phyloP scores from a whole-genome alignment of 1,140 invertebrate species.

The Lasioglossum albipes region DNA sequence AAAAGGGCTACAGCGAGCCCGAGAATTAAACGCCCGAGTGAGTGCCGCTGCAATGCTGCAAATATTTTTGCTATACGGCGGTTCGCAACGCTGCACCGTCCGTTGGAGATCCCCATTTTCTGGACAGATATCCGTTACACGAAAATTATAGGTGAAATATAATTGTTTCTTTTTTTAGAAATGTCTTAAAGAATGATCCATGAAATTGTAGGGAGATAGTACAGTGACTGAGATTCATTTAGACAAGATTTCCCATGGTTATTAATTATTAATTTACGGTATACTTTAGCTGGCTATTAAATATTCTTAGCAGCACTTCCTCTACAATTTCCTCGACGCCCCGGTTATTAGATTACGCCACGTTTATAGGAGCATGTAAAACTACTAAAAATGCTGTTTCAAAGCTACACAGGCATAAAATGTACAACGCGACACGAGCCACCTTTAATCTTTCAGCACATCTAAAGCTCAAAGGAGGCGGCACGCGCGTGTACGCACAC shows the following conservation, averaged over 20 bases:
- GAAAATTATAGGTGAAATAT: too few relatives aligned
- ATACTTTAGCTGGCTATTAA: too few relatives aligned
- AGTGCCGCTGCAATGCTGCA: background rate
- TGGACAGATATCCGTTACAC: too few relatives aligned
- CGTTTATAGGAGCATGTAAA: background rate
- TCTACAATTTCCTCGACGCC: background rate
- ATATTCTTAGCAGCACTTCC: background rate
- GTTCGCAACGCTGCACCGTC: background rate
- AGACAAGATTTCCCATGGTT: too few relatives aligned
- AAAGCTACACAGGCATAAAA: background rate
- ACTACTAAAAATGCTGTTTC: background rate
- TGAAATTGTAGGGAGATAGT: too few relatives aligned
- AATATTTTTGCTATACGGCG: background rate
- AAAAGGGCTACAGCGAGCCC: background rate
- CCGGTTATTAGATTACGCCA: background rate
- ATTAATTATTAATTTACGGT: too few relatives aligned
- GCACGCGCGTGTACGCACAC: background rate
- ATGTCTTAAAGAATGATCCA: too few relatives aligned
- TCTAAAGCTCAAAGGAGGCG: background rate
- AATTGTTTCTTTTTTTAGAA: too few relatives aligned
- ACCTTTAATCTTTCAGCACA: constrained; percentile 7
- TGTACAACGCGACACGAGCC: background rate
- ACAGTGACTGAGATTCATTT: too few relatives aligned
- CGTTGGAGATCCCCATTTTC: too few relatives aligned
- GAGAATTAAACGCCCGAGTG: background rate